Percentiles rank a stretch among this genome's conserved stretches.
phyloP scores from a whole-genome alignment of 2,888 invertebrate species.

The Sabatieria punctata region DNA sequence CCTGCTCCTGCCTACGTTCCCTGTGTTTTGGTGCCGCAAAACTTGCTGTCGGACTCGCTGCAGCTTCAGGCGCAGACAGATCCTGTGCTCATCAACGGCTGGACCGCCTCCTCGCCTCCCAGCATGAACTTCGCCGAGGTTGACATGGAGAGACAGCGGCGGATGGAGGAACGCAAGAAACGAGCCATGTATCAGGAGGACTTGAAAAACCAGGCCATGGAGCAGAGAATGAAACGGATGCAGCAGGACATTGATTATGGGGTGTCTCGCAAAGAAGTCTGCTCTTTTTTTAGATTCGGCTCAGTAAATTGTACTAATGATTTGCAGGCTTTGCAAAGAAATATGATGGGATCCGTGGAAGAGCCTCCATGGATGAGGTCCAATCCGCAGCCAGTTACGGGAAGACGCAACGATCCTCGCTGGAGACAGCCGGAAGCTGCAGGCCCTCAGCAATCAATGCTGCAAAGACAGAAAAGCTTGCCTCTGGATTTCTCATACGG shows the following conservation, averaged over 20 bases:
- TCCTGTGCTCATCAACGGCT: too few relatives aligned
- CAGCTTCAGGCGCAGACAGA: too few relatives aligned
- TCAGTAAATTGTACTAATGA: too few relatives aligned
- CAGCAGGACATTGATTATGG: neutral
- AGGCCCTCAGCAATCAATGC: too few relatives aligned
- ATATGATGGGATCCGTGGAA: neutral
- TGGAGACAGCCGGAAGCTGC: neutral
- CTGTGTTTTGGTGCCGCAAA: too few relatives aligned
- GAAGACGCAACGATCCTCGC: neutral
- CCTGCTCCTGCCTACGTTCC: too few relatives aligned
- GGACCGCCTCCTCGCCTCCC: too few relatives aligned
- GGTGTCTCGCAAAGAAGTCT: neutral
- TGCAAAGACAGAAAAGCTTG: neutral
- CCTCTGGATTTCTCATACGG: neutral
- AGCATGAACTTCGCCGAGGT: too few relatives aligned
- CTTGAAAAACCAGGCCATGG: neutral
- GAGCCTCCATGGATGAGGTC: constrained; percentile 7
- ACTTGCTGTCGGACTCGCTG: too few relatives aligned
- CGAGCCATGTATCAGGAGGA: neutral
- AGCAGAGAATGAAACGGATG: neutral
- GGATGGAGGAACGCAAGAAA: too few relatives aligned
- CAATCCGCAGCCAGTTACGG: constrained; percentile 3
- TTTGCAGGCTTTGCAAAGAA: neutral
- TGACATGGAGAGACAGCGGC: too few relatives aligned
- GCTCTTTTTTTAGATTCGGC: too few relatives aligned